These are phyloP conservation scores for Volucella bombylans DNA, from an alignment of 2,888 invertebrate genomes.

Conservation along the genomic window DNA sequence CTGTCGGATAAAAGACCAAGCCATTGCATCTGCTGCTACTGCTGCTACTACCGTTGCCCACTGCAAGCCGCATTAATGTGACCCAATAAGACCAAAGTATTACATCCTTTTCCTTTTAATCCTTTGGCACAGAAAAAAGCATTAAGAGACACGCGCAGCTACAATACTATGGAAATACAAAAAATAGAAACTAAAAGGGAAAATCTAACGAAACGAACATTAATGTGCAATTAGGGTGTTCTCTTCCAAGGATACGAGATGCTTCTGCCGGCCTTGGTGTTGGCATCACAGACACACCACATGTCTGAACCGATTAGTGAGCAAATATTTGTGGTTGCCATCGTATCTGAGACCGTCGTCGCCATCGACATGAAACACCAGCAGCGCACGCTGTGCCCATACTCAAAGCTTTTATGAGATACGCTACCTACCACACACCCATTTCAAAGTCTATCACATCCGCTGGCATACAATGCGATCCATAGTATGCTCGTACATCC, in stretches of 20 bases:
- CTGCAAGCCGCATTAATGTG: conserved; percentile 24
- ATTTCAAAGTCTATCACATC: conserved; percentile 57
- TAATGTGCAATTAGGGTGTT: conserved; percentile 50
- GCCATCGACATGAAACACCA: conserved; percentile 13
- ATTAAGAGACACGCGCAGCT: neutral
- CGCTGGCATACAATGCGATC: neutral
- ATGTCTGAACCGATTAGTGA: conserved; percentile 63
- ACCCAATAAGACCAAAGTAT: conserved; percentile 35
- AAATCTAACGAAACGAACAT: conserved; percentile 16
- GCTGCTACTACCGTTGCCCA: neutral
- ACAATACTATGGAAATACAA: neutral
- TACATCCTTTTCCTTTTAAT: conserved; percentile 58
- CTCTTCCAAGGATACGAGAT: conserved; percentile 15
- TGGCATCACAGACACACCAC: conserved; percentile 40
- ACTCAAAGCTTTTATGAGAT: conserved; percentile 46
- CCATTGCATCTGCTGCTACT: conserved; percentile 21
- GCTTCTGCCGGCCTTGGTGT: conserved; percentile 28
- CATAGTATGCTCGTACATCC: too few species aligned
- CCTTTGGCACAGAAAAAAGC: conserved; percentile 30
- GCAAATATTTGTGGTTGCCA: conserved; percentile 67
- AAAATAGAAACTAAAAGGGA: neutral
- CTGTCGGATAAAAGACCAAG: neutral
- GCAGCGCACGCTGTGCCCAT: conserved; percentile 4
- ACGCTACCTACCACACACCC: conserved; percentile 40
- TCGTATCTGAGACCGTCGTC: conserved; percentile 46